phyloP scores from a whole-genome alignment of 1,140 invertebrate genomes.

The Lepeophtheirus salmonis region DNA sequence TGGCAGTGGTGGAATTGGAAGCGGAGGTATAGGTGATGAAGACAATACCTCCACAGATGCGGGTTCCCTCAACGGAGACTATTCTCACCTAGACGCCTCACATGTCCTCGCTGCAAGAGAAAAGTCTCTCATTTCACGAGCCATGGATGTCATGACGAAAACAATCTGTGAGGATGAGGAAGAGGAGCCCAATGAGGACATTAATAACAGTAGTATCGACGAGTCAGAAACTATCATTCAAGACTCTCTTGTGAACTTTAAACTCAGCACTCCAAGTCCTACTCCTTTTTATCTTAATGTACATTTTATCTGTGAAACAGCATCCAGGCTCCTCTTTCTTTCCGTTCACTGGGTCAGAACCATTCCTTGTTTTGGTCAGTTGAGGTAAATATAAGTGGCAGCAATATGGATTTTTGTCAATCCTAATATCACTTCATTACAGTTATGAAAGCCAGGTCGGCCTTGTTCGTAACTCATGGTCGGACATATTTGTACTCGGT shows the following conservation, averaged over 20 bases:
- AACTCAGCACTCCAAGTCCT: conserved; percentile 57
- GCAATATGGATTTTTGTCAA: too few relatives aligned
- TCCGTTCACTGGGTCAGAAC: conserved; percentile 71
- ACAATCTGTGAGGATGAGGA: conserved; percentile 24
- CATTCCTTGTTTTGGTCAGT: conserved; percentile 55
- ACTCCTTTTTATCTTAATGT: conserved; percentile 61
- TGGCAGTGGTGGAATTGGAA: too few relatives aligned
- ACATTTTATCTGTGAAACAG: conserved; percentile 78
- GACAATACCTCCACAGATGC: conserved; percentile 11
- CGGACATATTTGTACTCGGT: conserved; percentile 75
- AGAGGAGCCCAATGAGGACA: conserved; percentile 27
- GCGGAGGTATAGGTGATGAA: conserved; percentile 4
- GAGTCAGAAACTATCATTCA: conserved; percentile 39
- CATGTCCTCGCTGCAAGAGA: conserved; percentile 41
- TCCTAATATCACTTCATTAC: too few relatives aligned
- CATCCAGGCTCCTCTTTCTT: conserved; percentile 63
- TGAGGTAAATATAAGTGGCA: conserved; percentile 40
- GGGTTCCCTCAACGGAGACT: conserved; percentile 15
- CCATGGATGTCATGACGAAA: conserved; percentile 53
- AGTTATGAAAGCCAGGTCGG: conserved; percentile 65
- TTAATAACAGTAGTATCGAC: conserved; percentile 26
- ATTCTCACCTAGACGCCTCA: conserved; percentile 32
- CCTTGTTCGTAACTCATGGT: conserved; percentile 68
- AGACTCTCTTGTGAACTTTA: conserved; percentile 49
- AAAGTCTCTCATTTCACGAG: conserved; percentile 46